Base-by-base conservation (phyloP, 1,140 invertebrate genomes). In the Rhagoletis pomonella region DNA sequence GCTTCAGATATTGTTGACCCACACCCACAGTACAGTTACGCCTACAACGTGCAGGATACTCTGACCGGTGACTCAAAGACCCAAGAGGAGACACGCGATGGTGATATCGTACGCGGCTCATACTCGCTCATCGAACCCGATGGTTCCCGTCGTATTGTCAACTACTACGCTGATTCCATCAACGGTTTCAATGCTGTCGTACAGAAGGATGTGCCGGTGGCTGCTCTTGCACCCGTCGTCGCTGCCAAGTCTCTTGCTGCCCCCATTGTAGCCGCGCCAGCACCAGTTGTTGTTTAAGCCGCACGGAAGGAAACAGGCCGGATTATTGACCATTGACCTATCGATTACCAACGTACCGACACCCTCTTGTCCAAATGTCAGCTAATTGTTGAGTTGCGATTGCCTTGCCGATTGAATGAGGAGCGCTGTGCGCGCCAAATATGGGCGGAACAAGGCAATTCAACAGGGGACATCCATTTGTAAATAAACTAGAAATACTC, bases 111-210 rank as follows among this genome's bases (percentile, higher is more conserved):
- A 3, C 93, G 93, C 64, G 95, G 95, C 65, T 94, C 94, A 87
- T 95, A 95, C 93, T 94, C 94, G 9, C 90, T 95, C 69, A 91
- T 95, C 87, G 94, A 95, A 87, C 93, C 95, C 69, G 95, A 95
- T 88, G 95, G 95, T 88, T 94, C 94, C 73, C 92, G 93, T 42
- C 93, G 94, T 87, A 94, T 93, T 87, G 95, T 95, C 84, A 94
- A 94, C 87, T 95, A 95, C 92, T 93, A 93, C 86, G 95, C 94
- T 65, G 94, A 94, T 87, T 88, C 90, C 65, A 91, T 95, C 88
- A 95, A 94, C 89, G 94, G 94, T 89, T 95, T 95, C 93, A 95
- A 95, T 90, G 94, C 94, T 47, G 93, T 95, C 50, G 94, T 95
- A 12, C 94, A 94, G 90, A 94, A 94, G 89, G 94, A 94, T 90